Base-by-base conservation (phyloP, 1,140 invertebrate genomes). In the Oscheius sp. region DNA sequence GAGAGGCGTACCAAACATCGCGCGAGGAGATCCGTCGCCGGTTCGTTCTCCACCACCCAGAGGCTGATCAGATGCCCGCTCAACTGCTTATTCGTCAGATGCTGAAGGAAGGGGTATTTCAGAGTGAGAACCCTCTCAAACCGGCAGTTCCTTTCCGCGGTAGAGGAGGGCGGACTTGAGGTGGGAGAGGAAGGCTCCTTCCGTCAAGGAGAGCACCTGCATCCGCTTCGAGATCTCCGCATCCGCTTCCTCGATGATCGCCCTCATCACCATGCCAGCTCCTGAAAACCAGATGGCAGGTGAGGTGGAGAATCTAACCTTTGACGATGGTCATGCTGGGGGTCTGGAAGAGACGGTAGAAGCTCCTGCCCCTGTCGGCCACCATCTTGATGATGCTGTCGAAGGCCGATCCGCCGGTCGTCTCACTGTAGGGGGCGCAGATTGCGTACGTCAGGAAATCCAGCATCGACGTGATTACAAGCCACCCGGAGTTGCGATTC, bases 381-480 rank as follows among this genome's bases (percentile, higher is more conserved):
- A 99, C 94, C 89, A 97, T 90, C 86, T 95, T 92, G 35, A 99
- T 86, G 35, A 99, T 87, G 72, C 90, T 90, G 85, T 99, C 96
- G 87, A 99, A 99, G 84, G 97, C 92, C 80, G 92, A 92, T 23
- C 95, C 94, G 84, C 97, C 93, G 0, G 97, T 99, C 34, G 97
- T 99, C 87, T 99, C 97, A 85, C 93, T 95, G 87, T 98, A 99
- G 26, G 97, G 97, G 72, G 96, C 92, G 87, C 96, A 99, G 10
- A 99, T 87, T 3, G 94, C 91, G 88, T 96, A 99, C n/a, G 95
- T 99, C 74, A 99, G 87, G 84, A 99, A 95, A 87, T 99, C 97
- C 80, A 99, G 88, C 93, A 99, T 96, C 36, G 94, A 92, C 26
- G 89, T 86, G 49, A 91, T 89, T 23, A 90, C 88, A 18, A 90